Evolutionary conservation across 2,113 vertebrate genomes (phyloP), one percentile per base, ranked within the genome.

Genomic region (Corythaeola cristata): DNA sequence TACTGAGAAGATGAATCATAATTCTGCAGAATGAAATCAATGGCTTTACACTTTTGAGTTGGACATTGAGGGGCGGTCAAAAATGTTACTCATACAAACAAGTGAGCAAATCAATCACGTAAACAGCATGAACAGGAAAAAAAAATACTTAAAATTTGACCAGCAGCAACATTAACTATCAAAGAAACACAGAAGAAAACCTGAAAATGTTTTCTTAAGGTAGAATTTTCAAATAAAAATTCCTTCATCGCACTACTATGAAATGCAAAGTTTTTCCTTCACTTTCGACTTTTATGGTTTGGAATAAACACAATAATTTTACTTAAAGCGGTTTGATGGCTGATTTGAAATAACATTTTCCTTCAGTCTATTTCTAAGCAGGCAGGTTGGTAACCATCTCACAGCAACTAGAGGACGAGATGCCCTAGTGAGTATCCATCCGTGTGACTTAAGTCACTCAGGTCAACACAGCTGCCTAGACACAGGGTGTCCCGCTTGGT

Each of bases 1-100:
- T 89, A 94, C 79, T 62, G 84, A 83, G 89, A 89, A 74, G 58
- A 85, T 96, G 94, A 98, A 94, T 97, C 96, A 97, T 71, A 90
- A 90, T 94, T 90, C 75, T 93, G 79, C 81, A 96, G 85, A 95
- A 95, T 5, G 10, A 96, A 97, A 97, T 91, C 90, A 96, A 85
- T 93, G 89, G 92, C 77, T 97, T 97, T 95, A 94, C 93, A 87
- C 91, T 93, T 96, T 88, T 69, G 73, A 90, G 78, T 45, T 89
- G 87, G 37, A 91, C 90, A 64, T 16, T 37, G 15, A 90, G 82
- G 72, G 80, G 56, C 17, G 17, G 76, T 95, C 87, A 95, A 74
- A 71, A 91, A 76, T 73, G 49, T 96, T 96, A 92, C 49, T 95
- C 85, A 97, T 52, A 77, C 66, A 89, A 95, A 85, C 9, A 71